A percentile compares a stretch with the other conserved stretches of the same genome.
phyloP scores from a whole-genome alignment of 2,888 invertebrate genomes.

The Tupiocoris notatus region DNA sequence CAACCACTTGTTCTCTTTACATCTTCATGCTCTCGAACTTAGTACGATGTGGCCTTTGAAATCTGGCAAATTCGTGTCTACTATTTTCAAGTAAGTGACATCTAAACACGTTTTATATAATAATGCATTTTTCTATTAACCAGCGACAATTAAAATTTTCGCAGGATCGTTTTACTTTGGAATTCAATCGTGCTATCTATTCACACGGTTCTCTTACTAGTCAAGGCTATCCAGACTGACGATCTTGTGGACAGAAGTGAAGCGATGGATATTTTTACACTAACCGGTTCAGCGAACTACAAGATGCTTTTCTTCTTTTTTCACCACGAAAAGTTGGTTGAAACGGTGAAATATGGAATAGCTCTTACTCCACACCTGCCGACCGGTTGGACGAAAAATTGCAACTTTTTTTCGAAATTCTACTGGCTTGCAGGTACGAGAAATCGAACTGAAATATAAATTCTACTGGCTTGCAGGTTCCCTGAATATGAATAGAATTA shows the following conservation, averaged over 20 bases:
- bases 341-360: constrained; percentile 3
- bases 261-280: constrained; percentile 43
- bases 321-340: constrained; percentile 29
- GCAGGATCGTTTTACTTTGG: constrained; percentile 2
- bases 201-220: constrained; percentile 20
- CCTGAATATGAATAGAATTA: too few species aligned
- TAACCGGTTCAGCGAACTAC: constrained; percentile 35
- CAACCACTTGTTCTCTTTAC: background rate
- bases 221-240: constrained; percentile 30
- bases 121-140: background rate
- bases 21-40: background rate
- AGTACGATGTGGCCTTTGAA: background rate
- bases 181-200: constrained; percentile 1
- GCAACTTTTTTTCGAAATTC: background rate
- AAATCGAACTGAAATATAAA: too few species aligned
- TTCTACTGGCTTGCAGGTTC: too few species aligned
- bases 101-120: too few species aligned
- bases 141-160: background rate
- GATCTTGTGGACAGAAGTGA: constrained; percentile 43
- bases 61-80: background rate
- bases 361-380: constrained; percentile 8
- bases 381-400: constrained; percentile 15
- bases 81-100: too few species aligned
- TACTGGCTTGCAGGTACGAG: background rate
- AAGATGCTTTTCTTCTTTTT: constrained; percentile 35